Evolutionary conservation across 2,888 invertebrate species (phyloP).

Genomic region (Andrena bicolor): DNA sequence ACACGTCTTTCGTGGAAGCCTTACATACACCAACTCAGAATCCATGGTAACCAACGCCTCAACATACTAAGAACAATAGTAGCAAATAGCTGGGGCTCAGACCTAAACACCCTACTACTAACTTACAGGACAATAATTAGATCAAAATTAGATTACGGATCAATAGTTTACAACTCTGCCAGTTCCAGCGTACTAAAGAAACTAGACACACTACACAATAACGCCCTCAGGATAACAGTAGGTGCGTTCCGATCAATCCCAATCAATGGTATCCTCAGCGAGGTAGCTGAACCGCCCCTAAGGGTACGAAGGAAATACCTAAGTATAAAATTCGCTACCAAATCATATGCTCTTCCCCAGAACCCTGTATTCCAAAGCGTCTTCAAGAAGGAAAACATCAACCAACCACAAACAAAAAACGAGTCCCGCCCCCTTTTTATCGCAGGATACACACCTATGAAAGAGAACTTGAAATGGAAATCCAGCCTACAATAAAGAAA

Average conservation of each 20-base stretch:
- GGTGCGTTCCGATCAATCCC: background rate
- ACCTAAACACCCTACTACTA: background rate
- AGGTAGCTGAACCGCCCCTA: background rate
- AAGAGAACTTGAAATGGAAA: too few species aligned
- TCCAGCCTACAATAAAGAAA: too few species aligned
- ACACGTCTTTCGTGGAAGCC: background rate
- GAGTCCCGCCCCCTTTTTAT: background rate
- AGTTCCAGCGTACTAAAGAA: background rate
- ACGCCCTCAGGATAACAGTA: background rate
- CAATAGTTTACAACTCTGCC: background rate
- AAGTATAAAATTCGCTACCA: background rate
- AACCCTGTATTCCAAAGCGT: background rate
- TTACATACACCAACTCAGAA: background rate
- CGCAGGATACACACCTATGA: too few species aligned
- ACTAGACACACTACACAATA: background rate
- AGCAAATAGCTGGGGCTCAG: background rate
- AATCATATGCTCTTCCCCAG: background rate
- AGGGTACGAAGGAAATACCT: background rate
- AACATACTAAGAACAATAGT: slow-evolving; percentile 1
- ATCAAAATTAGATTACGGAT: slow-evolving; percentile 4
- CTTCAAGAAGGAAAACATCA: background rate
- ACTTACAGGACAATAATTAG: background rate
- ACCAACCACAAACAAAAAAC: background rate
- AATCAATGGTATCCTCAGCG: slow-evolving; percentile 7
- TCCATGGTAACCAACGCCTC: background rate